These are phyloP conservation scores for Carassius auratus DNA, from an alignment of 2,113 vertebrate genomes.

Conservation along the genomic window DNA sequence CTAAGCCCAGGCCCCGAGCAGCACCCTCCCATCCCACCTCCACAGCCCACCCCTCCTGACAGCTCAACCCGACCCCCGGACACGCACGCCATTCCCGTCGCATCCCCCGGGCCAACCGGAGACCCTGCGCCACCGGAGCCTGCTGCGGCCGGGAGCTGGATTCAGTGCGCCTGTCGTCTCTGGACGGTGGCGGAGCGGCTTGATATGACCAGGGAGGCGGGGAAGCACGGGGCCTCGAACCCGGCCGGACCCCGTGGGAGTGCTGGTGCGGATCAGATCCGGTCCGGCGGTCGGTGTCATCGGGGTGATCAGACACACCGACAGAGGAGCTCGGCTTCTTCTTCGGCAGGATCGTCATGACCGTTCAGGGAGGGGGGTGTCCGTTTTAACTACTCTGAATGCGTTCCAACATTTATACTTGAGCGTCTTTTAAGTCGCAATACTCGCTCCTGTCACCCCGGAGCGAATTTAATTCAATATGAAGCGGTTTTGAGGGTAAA, in stretches of 20 bases:
- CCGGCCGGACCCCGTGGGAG: constrained; percentile 73
- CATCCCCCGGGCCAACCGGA: constrained; percentile 77
- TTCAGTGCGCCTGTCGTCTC: constrained; percentile 78
- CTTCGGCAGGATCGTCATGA: constrained; percentile 95
- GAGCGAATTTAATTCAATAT: constrained; percentile 43
- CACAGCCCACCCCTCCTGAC: constrained; percentile 74
- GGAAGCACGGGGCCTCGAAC: constrained; percentile 83
- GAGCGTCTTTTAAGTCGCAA: constrained; percentile 42
- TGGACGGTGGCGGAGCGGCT: constrained; percentile 73
- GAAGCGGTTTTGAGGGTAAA: constrained; percentile 21
- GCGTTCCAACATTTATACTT: constrained; percentile 64
- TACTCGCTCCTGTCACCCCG: constrained; percentile 44
- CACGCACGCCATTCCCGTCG: constrained; percentile 67
- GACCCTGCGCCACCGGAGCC: constrained; percentile 77
- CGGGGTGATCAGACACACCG: constrained; percentile 78
- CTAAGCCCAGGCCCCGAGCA: constrained; percentile 83
- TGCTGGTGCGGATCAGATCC: constrained; percentile 79
- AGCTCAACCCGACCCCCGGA: constrained; percentile 75
- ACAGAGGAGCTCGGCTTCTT: constrained; percentile 86
- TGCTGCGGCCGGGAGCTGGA: constrained; percentile 79
- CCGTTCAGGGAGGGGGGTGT: constrained; percentile 63
- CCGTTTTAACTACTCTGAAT: constrained; percentile 72
- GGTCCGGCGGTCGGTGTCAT: constrained; percentile 79
- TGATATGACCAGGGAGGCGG: constrained; percentile 86
- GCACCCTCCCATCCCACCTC: constrained; percentile 77